Evolutionary conservation across 2,888 invertebrate genomes (phyloP), one percentile per base, ranked within the genome.

Genomic region (Linyphia triangularis): DNA sequence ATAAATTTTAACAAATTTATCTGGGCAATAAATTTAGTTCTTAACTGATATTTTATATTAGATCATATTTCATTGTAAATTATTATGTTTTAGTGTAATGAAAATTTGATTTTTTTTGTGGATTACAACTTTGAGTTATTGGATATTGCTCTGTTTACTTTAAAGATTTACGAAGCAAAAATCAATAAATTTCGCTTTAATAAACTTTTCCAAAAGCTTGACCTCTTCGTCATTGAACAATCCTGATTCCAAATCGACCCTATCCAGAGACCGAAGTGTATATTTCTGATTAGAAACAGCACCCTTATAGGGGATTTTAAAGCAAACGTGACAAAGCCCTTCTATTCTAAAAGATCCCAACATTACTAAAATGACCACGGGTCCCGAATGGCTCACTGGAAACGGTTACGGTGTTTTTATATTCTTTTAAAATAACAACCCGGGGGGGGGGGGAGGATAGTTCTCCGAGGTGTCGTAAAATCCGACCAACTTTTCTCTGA

Each of bases 301-400:
- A 51, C 78, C 65, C 43, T 67, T 63, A 77, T 63, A 77, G 37
- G 77, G 77, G 61, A 61, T 77, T 77, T 63, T 59, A 37, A 26
- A 30, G 67, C 30, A 26, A 40, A 63, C 77, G 77, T 77, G 77
- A 77, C 77, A 77, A 73, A 33, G 33, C 73, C 24, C 77, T 59
- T 33, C 61, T 24, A 24, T 63, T 77, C 77, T 40, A 19, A 26
- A 77, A 77, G 63, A 63, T 63, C 63, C 61, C 37, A 37, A 77
- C 77, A 77, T 77, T 77, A 26, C 61, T 63, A 63, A 26, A 77
- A 77, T 61, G 77, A 77, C 77, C 77, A 40, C 40, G n/a, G 61
- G 77, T 61, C 24, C 63, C 77, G 61, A 77, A 77, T 77, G 77
- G 61, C 61, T 24, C 37, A 59, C 61, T 63, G 51, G n/a, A 43